Evolutionary conservation across 2,113 vertebrate species (phyloP).

Genomic region (Stomatorhinus ivindoensis): DNA sequence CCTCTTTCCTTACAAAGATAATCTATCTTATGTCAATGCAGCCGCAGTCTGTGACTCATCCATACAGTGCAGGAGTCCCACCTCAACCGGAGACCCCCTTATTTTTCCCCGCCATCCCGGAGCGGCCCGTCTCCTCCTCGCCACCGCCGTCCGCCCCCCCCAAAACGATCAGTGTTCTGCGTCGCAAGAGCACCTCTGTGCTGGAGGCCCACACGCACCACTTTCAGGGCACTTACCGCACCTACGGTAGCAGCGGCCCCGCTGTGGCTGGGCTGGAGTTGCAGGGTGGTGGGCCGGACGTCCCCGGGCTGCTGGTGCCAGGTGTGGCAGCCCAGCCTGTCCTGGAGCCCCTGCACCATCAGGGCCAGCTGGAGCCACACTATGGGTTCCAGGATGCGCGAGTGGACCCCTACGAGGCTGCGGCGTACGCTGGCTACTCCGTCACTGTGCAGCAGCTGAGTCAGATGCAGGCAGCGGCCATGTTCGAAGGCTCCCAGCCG

Average conservation of each 20-base stretch:
- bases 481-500: conserved; percentile 70
- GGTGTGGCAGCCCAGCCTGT: conserved; percentile 68
- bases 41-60: conserved; percentile 80
- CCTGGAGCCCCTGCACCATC: conserved; percentile 70
- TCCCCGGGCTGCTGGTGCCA: conserved; percentile 56
- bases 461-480: conserved; percentile 58
- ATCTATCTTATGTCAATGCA: conserved; percentile 92
- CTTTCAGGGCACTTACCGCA: conserved; percentile 79
- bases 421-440: conserved; percentile 59
- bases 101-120: conserved; percentile 85
- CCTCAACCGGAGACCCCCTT: conserved; percentile 77
- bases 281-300: conserved; percentile 47
- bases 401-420: conserved; percentile 63
- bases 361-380: conserved; percentile 65
- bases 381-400: conserved; percentile 39
- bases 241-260: conserved; percentile 75
- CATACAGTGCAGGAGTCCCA: conserved; percentile 73
- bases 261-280: conserved; percentile 67
- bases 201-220: conserved; percentile 89
- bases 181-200: conserved; percentile 96
- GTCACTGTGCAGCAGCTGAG: conserved; percentile 56
- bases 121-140: conserved; percentile 90
- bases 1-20: conserved; percentile 75
- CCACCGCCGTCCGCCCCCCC: conserved; percentile 85
- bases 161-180: conserved; percentile 79